Evolutionary conservation across 2,888 invertebrate genomes (phyloP).

Genomic region (Drosophila yooni): DNA sequence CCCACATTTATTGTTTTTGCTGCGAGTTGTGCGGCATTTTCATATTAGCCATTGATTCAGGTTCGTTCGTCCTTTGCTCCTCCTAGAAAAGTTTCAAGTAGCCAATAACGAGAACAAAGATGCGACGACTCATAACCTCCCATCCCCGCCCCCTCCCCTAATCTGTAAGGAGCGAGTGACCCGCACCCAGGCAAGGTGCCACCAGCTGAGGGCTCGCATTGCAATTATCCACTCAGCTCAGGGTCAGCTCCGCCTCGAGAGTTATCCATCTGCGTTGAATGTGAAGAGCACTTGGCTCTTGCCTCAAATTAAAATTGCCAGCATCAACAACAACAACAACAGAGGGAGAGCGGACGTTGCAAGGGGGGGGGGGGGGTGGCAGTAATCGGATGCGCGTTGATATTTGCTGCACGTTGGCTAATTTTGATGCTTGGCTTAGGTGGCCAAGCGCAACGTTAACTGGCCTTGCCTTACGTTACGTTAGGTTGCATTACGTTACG

Average conservation of each 20-base stretch:
- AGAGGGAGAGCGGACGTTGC: too few species aligned
- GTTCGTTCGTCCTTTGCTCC: conserved; percentile 28
- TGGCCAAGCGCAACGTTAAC: background rate
- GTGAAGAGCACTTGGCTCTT: conserved; percentile 48
- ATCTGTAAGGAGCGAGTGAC: background rate
- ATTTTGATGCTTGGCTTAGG: conserved; percentile 15
- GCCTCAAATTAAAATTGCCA: conserved; percentile 62
- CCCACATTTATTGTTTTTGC: background rate
- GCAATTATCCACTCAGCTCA: conserved; percentile 64
- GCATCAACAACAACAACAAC: conserved; percentile 7
- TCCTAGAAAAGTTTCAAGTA: conserved; percentile 63
- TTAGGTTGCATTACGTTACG: background rate
- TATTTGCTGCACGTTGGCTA: conserved; percentile 23
- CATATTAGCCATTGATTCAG: conserved; percentile 63
- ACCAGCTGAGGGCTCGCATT: conserved; percentile 48
- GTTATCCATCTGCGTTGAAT: conserved; percentile 64
- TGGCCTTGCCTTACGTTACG: background rate
- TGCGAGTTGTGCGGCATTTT: conserved; percentile 29
- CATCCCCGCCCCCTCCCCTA: background rate
- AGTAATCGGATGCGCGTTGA: conserved; percentile 36
- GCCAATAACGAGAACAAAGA: conserved; percentile 54
- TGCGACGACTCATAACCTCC: conserved; percentile 8
- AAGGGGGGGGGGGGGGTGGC: too few species aligned
- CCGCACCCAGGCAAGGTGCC: background rate
- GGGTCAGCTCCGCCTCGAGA: conserved; percentile 41